phyloP scores from a whole-genome alignment of 2,797 vertebrate genomes.

The Lates japonicus region DNA sequence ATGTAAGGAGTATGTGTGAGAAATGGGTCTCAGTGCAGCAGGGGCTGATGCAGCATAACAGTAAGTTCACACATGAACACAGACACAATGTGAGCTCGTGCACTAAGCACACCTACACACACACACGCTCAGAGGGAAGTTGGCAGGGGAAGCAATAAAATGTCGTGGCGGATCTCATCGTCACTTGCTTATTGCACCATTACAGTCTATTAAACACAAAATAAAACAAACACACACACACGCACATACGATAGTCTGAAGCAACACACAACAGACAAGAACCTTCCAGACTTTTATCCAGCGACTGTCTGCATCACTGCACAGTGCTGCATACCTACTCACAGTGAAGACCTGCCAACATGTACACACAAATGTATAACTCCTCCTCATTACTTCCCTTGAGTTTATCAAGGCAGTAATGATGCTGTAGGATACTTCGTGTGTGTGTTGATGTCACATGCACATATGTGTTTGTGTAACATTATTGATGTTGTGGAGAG shows the following conservation, averaged over 20 bases:
- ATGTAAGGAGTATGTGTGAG: conserved; percentile 35
- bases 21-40: conserved; percentile 52
- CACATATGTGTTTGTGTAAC: conserved; percentile 47
- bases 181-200: conserved; percentile 70
- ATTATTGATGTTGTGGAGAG: conserved; percentile 41
- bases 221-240: conserved; percentile 17
- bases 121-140: conserved; percentile 35
- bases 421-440: conserved; percentile 61
- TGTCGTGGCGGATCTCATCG: conserved; percentile 66
- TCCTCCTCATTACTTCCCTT: conserved; percentile 24
- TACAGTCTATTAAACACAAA: conserved; percentile 41
- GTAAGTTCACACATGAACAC: conserved; percentile 27
- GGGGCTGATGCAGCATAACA: no score
- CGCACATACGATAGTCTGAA: not conserved
- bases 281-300: conserved; percentile 27
- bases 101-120: not conserved
- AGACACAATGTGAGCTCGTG: not conserved
- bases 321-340: conserved; percentile 5
- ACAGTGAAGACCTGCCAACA: not conserved
- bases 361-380: conserved; percentile 14
- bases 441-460: conserved; percentile 39
- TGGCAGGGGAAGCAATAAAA: conserved; percentile 72
- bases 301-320: conserved; percentile 22
- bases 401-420: conserved; percentile 69
- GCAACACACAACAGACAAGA: conserved; percentile 27